These are phyloP conservation scores for Thamnophis sirtalis DNA, from an alignment of 2,113 vertebrate species.

Conservation along the genomic window DNA sequence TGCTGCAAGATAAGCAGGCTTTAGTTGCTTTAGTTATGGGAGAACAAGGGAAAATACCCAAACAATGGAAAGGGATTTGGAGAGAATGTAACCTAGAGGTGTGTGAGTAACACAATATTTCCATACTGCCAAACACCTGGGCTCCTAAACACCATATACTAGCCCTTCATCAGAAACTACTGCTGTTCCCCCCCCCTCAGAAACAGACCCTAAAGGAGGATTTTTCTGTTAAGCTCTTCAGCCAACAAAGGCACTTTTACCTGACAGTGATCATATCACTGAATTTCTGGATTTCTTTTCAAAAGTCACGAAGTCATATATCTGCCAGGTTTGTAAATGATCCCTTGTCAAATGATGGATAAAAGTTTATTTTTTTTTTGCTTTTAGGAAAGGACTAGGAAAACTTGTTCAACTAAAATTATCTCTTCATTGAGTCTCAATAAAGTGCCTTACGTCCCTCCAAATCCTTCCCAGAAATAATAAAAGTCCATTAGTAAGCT, in stretches of 20 bases:
- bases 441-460: neutral
- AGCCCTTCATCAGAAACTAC: neutral
- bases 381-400: neutral
- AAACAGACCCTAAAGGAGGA: neutral
- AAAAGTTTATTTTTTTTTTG: neutral
- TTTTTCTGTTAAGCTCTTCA: neutral
- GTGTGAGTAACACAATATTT: constrained; percentile 15
- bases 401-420: neutral
- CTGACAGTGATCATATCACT: neutral
- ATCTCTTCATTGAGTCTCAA: neutral
- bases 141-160: neutral
- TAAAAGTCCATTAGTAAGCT: neutral
- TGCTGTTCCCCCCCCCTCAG: neutral
- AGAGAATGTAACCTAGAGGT: neutral
- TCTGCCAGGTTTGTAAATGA: neutral
- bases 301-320: neutral
- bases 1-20: neutral
- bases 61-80: neutral
- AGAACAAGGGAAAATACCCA: neutral
- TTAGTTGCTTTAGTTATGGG: neutral
- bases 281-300: neutral
- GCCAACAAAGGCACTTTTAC: neutral
- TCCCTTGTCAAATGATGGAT: neutral
- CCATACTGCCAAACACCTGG: constrained; percentile 6
- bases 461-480: neutral